These are phyloP conservation scores for Atethmia centrago DNA, from an alignment of 2,888 invertebrate species.

Conservation along the genomic window DNA sequence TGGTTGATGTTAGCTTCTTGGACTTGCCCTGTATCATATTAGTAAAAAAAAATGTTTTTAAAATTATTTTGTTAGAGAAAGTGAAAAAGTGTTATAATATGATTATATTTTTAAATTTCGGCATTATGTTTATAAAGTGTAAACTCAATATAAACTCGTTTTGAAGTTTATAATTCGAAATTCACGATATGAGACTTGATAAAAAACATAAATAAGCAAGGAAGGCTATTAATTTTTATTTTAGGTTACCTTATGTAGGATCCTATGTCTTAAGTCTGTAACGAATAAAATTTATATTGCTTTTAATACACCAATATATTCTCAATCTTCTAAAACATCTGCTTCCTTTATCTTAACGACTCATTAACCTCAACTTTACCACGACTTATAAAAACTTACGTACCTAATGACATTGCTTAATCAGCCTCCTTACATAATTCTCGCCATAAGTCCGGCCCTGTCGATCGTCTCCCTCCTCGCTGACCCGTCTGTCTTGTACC, in stretches of 20 bases:
- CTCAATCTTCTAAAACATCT: neutral
- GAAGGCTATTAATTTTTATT: neutral
- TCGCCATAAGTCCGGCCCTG: slow-evolving; percentile 77
- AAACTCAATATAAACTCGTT: too few relatives aligned
- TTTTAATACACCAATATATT: too few relatives aligned
- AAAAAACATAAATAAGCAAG: neutral
- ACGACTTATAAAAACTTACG: neutral
- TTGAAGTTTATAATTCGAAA: too few relatives aligned
- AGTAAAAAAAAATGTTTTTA: too few relatives aligned
- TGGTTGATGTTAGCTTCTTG: too few relatives aligned
- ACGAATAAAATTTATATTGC: neutral
- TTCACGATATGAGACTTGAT: too few relatives aligned
- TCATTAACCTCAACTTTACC: too few relatives aligned
- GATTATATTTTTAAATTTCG: too few relatives aligned
- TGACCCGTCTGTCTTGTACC: slow-evolving; percentile 90
- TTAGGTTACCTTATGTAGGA: neutral
- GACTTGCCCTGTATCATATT: too few relatives aligned
- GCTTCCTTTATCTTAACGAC: neutral
- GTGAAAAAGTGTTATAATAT: too few relatives aligned
- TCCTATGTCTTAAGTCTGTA: neutral
- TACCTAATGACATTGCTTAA: neutral
- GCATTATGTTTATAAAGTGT: too few relatives aligned
- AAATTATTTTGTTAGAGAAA: too few relatives aligned
- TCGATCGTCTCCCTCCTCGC: slow-evolving; percentile 84
- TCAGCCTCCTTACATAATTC: slow-evolving; percentile 19